Evolutionary conservation across 2,888 invertebrate genomes (phyloP).

Genomic region (Terebella lapidaria): DNA sequence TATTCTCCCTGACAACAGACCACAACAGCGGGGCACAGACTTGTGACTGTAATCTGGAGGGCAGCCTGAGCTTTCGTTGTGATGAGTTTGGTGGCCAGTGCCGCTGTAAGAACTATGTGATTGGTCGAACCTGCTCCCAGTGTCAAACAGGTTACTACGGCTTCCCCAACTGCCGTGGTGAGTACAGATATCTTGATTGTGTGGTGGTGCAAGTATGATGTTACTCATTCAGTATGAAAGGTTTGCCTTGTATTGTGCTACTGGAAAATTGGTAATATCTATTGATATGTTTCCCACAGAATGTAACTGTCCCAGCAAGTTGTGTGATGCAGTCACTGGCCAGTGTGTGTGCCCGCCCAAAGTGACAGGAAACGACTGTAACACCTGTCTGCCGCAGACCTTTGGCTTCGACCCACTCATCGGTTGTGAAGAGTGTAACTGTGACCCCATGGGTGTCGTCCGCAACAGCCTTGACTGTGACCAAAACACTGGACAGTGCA

Average conservation of each 20-base stretch:
- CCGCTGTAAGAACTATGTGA: conserved; percentile 83
- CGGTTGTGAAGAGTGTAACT: conserved; percentile 92
- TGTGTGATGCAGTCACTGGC: conserved; percentile 84
- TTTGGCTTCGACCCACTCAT: conserved; percentile 71
- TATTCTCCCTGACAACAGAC: conserved; percentile 88
- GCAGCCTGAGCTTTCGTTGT: conserved; percentile 82
- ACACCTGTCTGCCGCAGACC: conserved; percentile 80
- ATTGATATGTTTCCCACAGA: conserved; percentile 31
- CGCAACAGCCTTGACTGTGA: conserved; percentile 80
- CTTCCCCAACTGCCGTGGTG: conserved; percentile 81
- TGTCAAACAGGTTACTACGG: conserved; percentile 83
- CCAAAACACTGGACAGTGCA: conserved; percentile 69
- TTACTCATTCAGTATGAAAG: neutral
- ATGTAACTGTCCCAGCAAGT: conserved; percentile 69
- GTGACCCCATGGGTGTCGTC: conserved; percentile 75
- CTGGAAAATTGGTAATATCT: neutral
- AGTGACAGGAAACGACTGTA: conserved; percentile 84
- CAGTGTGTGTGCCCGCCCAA: conserved; percentile 87
- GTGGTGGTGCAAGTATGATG: neutral
- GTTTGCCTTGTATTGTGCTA: neutral
- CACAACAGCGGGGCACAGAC: conserved; percentile 89
- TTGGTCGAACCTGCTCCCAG: conserved; percentile 66
- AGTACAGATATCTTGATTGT: conserved; percentile 21
- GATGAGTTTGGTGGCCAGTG: conserved; percentile 95
- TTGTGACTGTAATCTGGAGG: conserved; percentile 84